Percentiles rank a stretch among this genome's conserved stretches.
phyloP scores from a whole-genome alignment of 2,797 vertebrate species.

The Sebastes oblongus region DNA sequence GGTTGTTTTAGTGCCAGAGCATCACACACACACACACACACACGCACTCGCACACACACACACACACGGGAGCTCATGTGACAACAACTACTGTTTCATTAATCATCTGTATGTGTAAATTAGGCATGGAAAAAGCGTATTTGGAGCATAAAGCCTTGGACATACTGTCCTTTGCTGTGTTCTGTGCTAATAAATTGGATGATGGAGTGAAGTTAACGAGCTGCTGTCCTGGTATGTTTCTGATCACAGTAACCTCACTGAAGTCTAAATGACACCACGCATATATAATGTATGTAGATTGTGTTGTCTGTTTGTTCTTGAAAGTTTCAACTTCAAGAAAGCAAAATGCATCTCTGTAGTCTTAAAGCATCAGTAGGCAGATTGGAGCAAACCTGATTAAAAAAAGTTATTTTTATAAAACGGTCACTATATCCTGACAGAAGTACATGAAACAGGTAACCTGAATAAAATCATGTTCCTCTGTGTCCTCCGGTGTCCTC shows the following conservation, averaged over 20 bases:
- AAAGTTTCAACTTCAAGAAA: neutral
- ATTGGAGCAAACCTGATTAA: no score
- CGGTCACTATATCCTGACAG: no score
- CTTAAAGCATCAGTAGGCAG: no score
- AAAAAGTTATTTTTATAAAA: no score
- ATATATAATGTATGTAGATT: neutral
- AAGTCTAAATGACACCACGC: conserved; percentile 23
- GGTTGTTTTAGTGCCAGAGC: conserved; percentile 55
- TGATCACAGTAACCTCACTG: conserved; percentile 23
- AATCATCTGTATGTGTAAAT: conserved; percentile 78
- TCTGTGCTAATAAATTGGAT: conserved; percentile 50
- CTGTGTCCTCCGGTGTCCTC: no score
- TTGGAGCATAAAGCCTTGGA: conserved; percentile 70
- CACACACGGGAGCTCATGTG: conserved; percentile 36
- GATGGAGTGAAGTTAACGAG: conserved; percentile 56
- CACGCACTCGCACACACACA: neutral
- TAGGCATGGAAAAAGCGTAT: conserved; percentile 70
- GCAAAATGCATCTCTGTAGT: neutral
- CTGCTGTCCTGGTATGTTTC: conserved; percentile 26
- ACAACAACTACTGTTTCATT: conserved; percentile 67
- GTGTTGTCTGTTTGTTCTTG: neutral
- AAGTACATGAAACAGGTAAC: no score
- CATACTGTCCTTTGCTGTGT: conserved; percentile 51
- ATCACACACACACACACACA: conserved; percentile 7
- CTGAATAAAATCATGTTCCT: no score